Conservation (phyloP, 1,140 invertebrate genomes). For the Hylaeus volcanicus region DNA sequence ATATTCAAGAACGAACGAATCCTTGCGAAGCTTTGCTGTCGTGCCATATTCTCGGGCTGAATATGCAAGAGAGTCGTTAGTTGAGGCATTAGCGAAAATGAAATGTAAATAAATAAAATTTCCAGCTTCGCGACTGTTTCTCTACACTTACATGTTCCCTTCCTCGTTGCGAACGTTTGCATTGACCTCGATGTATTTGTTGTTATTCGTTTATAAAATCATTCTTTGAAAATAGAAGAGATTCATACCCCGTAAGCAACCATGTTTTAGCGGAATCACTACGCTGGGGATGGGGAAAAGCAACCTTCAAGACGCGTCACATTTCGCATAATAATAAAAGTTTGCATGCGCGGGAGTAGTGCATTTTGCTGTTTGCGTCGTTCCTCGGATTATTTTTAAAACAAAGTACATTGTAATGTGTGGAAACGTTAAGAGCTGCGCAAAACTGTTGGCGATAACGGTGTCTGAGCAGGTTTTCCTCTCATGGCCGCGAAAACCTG, state of each 20-base stretch:
- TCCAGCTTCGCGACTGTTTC: neutral
- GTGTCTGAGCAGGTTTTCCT: neutral
- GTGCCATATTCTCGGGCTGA: neutral
- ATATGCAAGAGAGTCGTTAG: neutral
- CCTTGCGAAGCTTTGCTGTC: too few relatives aligned
- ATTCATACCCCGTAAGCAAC: neutral
- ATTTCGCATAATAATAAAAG: constrained; percentile 1
- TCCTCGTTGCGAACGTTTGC: neutral
- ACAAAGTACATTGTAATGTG: neutral
- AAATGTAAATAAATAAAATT: neutral
- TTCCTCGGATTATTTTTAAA: neutral
- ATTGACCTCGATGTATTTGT: too few relatives aligned
- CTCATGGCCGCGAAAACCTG: too few relatives aligned
- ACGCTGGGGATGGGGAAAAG: neutral
- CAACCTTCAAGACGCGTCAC: neutral
- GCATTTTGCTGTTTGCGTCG: neutral
- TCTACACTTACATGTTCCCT: neutral
- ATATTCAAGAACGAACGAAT: neutral
- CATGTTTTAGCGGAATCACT: neutral
- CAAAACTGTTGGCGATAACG: neutral
- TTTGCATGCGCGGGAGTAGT: neutral
- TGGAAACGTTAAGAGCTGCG: neutral
- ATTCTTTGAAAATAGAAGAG: too few relatives aligned
- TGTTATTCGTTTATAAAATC: too few relatives aligned
- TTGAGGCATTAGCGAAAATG: neutral